phyloP scores from a whole-genome alignment of 2,113 vertebrate genomes.

The Peromyscus californicus region DNA sequence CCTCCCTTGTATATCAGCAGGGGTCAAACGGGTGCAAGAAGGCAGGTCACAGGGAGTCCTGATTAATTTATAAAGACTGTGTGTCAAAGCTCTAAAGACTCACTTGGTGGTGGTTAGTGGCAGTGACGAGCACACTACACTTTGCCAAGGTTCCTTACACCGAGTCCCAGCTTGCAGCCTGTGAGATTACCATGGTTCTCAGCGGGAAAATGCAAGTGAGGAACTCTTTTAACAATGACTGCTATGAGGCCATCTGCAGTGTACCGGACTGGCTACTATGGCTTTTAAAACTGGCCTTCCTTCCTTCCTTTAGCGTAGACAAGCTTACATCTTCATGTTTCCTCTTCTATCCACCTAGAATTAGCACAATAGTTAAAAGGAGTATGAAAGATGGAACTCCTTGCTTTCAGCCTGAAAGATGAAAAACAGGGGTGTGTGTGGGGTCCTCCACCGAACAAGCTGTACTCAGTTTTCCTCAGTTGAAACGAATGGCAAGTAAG shows the following conservation, averaged over 20 bases:
- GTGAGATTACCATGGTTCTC: neutral
- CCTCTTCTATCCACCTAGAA: conserved; percentile 3
- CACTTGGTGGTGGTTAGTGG: conserved; percentile 53
- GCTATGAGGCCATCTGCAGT: conserved; percentile 34
- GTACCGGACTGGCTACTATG: conserved; percentile 60
- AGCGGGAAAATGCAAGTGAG: neutral
- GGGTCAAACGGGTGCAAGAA: conserved; percentile 10
- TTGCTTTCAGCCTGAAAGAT: conserved; percentile 56
- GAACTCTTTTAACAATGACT: neutral
- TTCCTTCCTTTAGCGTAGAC: conserved; percentile 46
- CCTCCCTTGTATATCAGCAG: neutral
- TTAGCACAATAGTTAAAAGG: conserved; percentile 53
- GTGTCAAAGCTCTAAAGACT: conserved; percentile 65
- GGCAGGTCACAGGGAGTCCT: conserved; percentile 23
- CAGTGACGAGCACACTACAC: conserved; percentile 46
- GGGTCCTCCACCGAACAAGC: neutral
- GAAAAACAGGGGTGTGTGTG: too few species aligned
- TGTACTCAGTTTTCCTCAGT: conserved; percentile 27
- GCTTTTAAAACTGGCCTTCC: conserved; percentile 69
- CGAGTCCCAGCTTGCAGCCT: neutral
- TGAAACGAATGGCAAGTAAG: conserved; percentile 37
- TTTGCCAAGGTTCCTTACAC: neutral
- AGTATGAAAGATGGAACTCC: conserved; percentile 45
- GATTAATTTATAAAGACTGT: conserved; percentile 62
- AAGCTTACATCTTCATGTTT: conserved; percentile 49